Base-by-base conservation (phyloP, 2,888 invertebrate species). In the Melieria picta region DNA sequence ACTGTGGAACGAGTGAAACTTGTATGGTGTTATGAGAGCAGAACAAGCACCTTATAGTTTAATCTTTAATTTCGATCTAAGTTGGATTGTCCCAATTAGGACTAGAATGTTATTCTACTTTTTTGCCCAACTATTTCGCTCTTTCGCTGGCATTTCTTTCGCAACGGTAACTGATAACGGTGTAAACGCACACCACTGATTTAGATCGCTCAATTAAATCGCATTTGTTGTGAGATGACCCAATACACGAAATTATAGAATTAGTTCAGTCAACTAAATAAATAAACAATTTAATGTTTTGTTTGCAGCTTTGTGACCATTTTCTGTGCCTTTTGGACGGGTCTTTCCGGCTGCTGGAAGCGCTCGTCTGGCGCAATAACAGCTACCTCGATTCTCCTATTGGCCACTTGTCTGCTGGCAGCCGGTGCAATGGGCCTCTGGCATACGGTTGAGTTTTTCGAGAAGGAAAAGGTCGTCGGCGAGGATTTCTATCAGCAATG, bases 301-400 rank as follows among this genome's bases (percentile, higher is more conserved):
- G 10, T 45, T 52, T 71, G 30, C 71, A 95, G 95, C 65, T 95
- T 99, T 88, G 90, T 96, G 80, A 91, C 96, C 60, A 93, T 97
- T 78, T 94, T 97, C 88, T 92, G 96, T 80, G 95, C 97, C 42
- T 98, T 98, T 88, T 95, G 97, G 91, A 96, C 97, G 69, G 98
- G 98, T 72, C 93, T 98, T 11, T 94, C 97, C 48, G 98, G 98
- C 79, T 99, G 98, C 87, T 99, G 98, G 96, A 93, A 95, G 87
- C 90, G 98, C 79, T 96, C 96, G 65, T 94, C 97, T 7, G 95
- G 95, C 77, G 95, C 97, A 85, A 95, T 97, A 81, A 95, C 97
- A 46, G 94, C 96, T 66, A 97, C 97, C 5, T 97, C 97, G 47
- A 94, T 97, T 79, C 77, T 87, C 58, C 78, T 87, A 76, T 78